Base-by-base conservation (phyloP, 2,797 vertebrate species). In the Trichosurus vulpecula region DNA sequence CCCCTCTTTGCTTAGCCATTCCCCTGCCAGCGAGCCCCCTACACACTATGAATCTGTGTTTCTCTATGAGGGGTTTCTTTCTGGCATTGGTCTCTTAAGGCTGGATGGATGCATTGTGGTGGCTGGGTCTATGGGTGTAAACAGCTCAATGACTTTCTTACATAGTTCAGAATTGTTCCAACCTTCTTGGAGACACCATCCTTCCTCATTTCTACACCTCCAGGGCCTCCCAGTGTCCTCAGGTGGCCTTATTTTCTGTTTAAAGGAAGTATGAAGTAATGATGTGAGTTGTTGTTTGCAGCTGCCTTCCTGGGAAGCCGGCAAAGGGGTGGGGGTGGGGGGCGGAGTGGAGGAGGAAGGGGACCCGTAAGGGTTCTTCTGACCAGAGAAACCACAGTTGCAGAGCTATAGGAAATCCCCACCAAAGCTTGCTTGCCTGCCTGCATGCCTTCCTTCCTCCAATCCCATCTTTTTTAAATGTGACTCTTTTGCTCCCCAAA, bases 191-290 rank as follows among this genome's bases (percentile, higher is more conserved):
- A 47, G 52, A 13, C 52, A 90, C 31, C 6, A 10, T 14, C 52
- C 90, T 90, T 90, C 90, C 51, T 90, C 89, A 29, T 90, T 54
- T 54, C 35, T 52, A 16, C 30, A 52, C 31, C 90, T 54, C 52
- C 52, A 22, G 51, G 29, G 51, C 90, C 53, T 54, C 53, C 52
- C 90, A 35, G 90, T 90, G 90, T 54, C 53, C 74, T 52, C 90
- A 52, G 90, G 90, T 90, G 30, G 90, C 51, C 90, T 90, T 54
- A 54, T 52, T 90, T 90, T 90, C 90, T 87, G 41, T 87, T 87
- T 87, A 87, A 87, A 87, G 74, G 74, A 87, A 87, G 74, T 87
- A 87, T 87, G 74, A 87, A 87, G 74, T 87, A 87, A 87, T 87
- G 41, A 87, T 51, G 74, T 29, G 74, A 87, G 41, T 41, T 87